Conservation (phyloP, 2,888 invertebrate species). For the Drosophila meridiana region DNA sequence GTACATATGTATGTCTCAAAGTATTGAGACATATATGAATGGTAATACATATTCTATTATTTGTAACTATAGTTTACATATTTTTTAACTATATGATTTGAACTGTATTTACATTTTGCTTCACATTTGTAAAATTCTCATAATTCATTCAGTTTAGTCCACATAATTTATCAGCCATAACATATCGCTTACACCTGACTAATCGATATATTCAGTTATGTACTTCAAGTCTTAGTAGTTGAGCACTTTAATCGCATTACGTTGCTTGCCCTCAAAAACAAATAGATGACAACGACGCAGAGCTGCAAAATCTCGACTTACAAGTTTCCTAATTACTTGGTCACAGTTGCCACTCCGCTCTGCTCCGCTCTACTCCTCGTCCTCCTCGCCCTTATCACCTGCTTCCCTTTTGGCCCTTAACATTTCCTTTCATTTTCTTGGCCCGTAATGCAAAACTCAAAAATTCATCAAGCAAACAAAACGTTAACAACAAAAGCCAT, state of each 20-base stretch:
- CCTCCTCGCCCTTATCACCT: not conserved
- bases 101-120: not conserved
- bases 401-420: not conserved
- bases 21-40: no score
- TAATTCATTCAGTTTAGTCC: not conserved
- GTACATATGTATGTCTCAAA: not conserved
- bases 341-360: conserved; percentile 25
- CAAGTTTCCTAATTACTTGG: conserved; percentile 56
- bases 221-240: not conserved
- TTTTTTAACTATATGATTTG: no score
- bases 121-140: not conserved
- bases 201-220: not conserved
- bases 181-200: not conserved
- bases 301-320: conserved; percentile 30
- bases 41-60: no score
- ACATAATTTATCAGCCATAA: not conserved
- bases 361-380: no score
- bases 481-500: conserved; percentile 26
- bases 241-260: conserved; percentile 5
- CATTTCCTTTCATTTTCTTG: not conserved
- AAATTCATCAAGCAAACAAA: conserved; percentile 39
- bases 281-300: conserved; percentile 2
- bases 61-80: no score
- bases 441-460: conserved; percentile 23
- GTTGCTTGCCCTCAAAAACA: not conserved